phyloP scores from a whole-genome alignment of 2,113 vertebrate species.

The Furnarius figulus region DNA sequence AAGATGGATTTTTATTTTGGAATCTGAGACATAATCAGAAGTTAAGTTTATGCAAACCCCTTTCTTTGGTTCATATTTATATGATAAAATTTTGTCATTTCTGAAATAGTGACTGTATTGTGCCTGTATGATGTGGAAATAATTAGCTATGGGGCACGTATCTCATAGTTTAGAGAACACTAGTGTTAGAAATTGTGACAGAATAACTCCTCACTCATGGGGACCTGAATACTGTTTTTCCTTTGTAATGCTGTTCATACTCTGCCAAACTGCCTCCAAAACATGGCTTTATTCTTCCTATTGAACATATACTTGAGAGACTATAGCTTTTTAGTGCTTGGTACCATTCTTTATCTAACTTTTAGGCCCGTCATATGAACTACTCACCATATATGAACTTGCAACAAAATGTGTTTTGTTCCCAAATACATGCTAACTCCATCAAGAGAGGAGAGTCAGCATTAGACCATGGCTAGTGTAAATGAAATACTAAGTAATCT shows the following conservation, averaged over 20 bases:
- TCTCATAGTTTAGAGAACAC: background rate
- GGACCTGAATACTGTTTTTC: background rate
- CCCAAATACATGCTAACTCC: background rate
- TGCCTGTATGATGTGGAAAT: background rate
- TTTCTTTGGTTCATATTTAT: background rate
- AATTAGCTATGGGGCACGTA: background rate
- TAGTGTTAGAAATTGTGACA: background rate
- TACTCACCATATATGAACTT: background rate
- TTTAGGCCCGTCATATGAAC: background rate
- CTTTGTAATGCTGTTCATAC: background rate
- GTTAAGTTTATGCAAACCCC: background rate
- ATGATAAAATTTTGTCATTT: background rate
- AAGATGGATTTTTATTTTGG: background rate
- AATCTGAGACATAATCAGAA: background rate
- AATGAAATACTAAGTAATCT: background rate
- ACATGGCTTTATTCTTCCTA: background rate
- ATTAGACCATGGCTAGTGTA: background rate
- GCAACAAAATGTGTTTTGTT: background rate
- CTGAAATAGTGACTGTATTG: background rate
- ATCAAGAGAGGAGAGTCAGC: background rate
- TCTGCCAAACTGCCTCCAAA: background rate
- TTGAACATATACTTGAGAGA: background rate
- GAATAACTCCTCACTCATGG: background rate
- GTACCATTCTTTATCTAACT: background rate
- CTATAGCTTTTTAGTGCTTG: background rate